These are phyloP conservation scores for Platyscapa corneri DNA, from an alignment of 1,140 invertebrate genomes.

Conservation along the genomic window DNA sequence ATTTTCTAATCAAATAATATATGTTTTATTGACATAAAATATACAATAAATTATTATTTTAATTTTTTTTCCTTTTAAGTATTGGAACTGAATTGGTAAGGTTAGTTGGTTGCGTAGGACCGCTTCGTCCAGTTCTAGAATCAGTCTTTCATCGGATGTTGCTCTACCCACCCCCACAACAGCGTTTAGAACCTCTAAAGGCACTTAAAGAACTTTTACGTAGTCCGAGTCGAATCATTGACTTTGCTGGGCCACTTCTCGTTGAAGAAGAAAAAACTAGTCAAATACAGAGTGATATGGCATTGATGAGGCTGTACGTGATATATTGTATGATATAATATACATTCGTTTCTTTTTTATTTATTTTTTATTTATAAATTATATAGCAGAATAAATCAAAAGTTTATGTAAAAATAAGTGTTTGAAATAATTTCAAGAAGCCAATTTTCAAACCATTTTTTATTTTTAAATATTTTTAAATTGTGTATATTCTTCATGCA, in stretches of 20 bases:
- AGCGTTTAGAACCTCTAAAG: conserved; percentile 88
- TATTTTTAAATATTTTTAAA: no score
- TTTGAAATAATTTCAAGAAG: no score
- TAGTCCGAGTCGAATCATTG: conserved; percentile 82
- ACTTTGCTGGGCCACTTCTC: conserved; percentile 81
- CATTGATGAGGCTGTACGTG: conserved; percentile 90
- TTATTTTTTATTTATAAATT: no score
- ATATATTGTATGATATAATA: no score
- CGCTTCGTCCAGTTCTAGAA: conserved; percentile 90
- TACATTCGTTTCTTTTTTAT: no score
- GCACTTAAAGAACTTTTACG: conserved; percentile 85
- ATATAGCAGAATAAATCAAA: no score
- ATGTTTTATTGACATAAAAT: neutral
- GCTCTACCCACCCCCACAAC: conserved; percentile 87
- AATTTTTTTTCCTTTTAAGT: conserved; percentile 70
- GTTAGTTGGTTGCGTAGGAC: conserved; percentile 87
- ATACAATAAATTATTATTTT: neutral
- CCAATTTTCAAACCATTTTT: no score
- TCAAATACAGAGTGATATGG: conserved; percentile 89
- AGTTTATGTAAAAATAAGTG: no score
- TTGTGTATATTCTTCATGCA: no score
- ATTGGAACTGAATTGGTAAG: conserved; percentile 91
- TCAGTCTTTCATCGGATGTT: conserved; percentile 94
- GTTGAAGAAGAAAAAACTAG: conserved; percentile 83
- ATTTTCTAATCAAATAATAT: neutral